Evolutionary conservation across 2,888 invertebrate species (phyloP), one percentile per base, ranked within the genome.

Genomic region (Athrips mouffetella): DNA sequence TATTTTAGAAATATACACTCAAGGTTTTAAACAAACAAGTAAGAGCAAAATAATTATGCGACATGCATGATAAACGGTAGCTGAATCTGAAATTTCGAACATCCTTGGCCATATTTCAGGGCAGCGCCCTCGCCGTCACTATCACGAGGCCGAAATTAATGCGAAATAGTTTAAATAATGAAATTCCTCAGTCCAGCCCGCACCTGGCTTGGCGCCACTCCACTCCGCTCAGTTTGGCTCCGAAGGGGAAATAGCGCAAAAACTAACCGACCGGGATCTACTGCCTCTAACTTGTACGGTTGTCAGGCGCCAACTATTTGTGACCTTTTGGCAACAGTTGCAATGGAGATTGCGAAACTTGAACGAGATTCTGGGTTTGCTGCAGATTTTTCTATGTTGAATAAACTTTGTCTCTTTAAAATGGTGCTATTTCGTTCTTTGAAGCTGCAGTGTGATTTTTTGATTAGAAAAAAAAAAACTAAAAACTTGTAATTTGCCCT

Each of bases 141-240:
- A 29, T 49, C 49, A 49, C 45, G 48, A 39, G 37, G 23, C 30
- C 31, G 16, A 33, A 52, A 47, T 49, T 47, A 59, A 70, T 65
- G 54, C 64, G 63, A 67, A 76, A 80, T 77, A 76, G 76, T 80
- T 76, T 74, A 68, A 71, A 75, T 83, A 80, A 82, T 82, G 73
- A 78, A 82, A 83, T 84, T 82, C 80, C 70, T 69, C 57, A 54
- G 56, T 58, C 40, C 33, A 18, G 21, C 4, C 64, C 65, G 62
- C 73, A 60, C 63, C 78, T 79, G 82, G 82, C 80, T 55, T 60
- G 13, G 57, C 73, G 82, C 81, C 82, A 82, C 71, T 67, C 60
- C 60, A 59, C 67, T 67, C 60, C 60, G 58, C 67, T 71, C 68
- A 70, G 62, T 67, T 72, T 71, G 72, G 57, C 60, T 54, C 57